Evolutionary conservation across 1,140 invertebrate species (phyloP).

Genomic region (Oscheius sp.): DNA sequence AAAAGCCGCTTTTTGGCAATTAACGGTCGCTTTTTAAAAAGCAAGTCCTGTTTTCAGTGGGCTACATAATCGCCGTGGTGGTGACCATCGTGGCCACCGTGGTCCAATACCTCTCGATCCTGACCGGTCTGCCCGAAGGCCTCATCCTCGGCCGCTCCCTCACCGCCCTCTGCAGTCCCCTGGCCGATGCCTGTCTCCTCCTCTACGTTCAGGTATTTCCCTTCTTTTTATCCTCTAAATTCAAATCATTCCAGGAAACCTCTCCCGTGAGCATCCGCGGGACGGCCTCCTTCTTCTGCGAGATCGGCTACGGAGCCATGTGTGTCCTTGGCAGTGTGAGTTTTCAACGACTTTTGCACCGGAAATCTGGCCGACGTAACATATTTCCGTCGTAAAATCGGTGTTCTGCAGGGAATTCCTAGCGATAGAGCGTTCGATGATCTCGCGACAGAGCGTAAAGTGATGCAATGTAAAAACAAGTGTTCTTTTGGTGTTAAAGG

Average conservation of each 20-base stretch:
- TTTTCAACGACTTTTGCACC: too few species aligned
- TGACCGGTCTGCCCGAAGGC: slow-evolving; percentile 42
- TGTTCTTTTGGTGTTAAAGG: too few species aligned
- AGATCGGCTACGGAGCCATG: slow-evolving; percentile 52
- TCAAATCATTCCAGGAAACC: slow-evolving; percentile 38
- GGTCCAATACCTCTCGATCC: slow-evolving; percentile 44
- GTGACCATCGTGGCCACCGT: slow-evolving; percentile 48
- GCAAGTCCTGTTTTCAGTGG: slow-evolving; percentile 40
- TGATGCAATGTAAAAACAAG: too few species aligned
- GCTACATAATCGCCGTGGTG: slow-evolving; percentile 42
- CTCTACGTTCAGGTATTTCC: slow-evolving; percentile 43
- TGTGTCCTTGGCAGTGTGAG: slow-evolving; percentile 44
- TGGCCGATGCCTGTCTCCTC: slow-evolving; percentile 46
- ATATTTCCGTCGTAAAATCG: too few species aligned
- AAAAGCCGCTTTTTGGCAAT: neutral
- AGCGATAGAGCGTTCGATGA: too few species aligned
- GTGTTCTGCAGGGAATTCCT: too few species aligned
- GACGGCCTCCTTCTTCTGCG: slow-evolving; percentile 47
- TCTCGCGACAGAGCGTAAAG: neutral
- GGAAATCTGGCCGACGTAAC: too few species aligned
- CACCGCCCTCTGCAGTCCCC: slow-evolving; percentile 47
- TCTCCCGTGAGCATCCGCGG: slow-evolving; percentile 43
- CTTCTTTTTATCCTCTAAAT: neutral
- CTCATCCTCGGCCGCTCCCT: slow-evolving; percentile 46
- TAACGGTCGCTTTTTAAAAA: slow-evolving; percentile 11